phyloP scores from a whole-genome alignment of 2,113 vertebrate species.

The Larimichthys crocea region DNA sequence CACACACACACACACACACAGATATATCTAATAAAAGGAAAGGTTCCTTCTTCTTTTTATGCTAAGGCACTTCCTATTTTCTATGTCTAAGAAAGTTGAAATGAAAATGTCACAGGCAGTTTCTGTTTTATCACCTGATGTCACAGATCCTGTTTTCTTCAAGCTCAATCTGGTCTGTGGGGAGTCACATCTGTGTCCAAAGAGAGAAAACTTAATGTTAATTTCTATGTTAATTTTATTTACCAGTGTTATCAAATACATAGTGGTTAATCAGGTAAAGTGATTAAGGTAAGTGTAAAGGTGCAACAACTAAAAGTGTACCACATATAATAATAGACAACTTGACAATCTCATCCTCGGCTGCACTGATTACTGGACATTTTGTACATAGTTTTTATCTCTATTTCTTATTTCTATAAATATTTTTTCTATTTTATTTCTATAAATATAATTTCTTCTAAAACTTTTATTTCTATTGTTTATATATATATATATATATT shows the following conservation, averaged over 20 bases:
- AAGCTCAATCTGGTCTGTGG: not conserved
- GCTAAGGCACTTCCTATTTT: conserved; percentile 45
- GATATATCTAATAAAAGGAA: not conserved
- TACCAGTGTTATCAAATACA: no score
- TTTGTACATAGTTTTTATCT: no score
- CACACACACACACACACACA: not conserved
- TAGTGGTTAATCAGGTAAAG: no score
- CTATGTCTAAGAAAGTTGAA: conserved; percentile 42
- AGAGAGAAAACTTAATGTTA: not conserved
- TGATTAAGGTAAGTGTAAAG: not conserved
- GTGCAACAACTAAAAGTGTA: not conserved
- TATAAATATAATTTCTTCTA: no score
- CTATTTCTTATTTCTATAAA: no score
- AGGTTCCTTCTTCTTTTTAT: not conserved
- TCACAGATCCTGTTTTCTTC: conserved; percentile 18
- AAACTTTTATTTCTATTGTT: no score
- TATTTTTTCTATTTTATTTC: no score
- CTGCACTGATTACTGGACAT: no score
- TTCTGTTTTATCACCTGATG: not conserved
- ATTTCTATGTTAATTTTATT: not conserved
- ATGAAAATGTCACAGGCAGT: conserved; percentile 8
- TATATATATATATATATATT: no score
- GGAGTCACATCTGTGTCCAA: not conserved
- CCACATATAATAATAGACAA: not conserved
- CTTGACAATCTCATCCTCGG: no score